These are phyloP conservation scores for Meda fulgida DNA, from an alignment of 2,797 vertebrate genomes.

Conservation along the genomic window DNA sequence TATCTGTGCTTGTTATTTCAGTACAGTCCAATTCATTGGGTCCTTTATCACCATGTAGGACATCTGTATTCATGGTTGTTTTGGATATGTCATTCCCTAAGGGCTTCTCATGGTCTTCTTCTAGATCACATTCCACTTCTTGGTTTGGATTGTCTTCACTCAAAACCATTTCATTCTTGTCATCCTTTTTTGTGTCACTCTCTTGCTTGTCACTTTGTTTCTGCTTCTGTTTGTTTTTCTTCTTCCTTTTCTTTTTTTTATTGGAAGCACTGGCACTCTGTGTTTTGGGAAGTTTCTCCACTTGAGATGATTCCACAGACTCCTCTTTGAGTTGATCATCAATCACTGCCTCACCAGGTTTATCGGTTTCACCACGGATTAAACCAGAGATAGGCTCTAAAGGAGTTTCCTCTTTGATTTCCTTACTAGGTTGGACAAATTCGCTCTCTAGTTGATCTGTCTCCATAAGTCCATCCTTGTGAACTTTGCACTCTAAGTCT, in stretches of 20 bases:
- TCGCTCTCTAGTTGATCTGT: slow-evolving; percentile 15
- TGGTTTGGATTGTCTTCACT: slow-evolving; percentile 14
- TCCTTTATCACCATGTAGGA: neutral
- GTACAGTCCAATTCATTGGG: neutral
- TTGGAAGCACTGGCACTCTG: slow-evolving; percentile 60
- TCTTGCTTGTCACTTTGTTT: slow-evolving; percentile 43
- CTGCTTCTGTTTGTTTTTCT: slow-evolving; percentile 73
- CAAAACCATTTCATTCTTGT: slow-evolving; percentile 31
- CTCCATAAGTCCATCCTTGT: neutral
- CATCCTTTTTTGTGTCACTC: slow-evolving; percentile 15
- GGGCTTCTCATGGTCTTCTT: neutral
- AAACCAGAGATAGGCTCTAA: neutral
- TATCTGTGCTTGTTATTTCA: slow-evolving; percentile 9
- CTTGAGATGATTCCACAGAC: slow-evolving; percentile 17
- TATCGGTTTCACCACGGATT: slow-evolving; percentile 9
- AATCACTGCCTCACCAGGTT: slow-evolving; percentile 5
- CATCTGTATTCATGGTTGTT: slow-evolving; percentile 16
- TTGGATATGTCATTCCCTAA: slow-evolving; percentile 33
- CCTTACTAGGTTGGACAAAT: slow-evolving; percentile 35
- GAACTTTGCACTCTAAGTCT: slow-evolving; percentile 10
- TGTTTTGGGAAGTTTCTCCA: slow-evolving; percentile 40
- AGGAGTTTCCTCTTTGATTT: slow-evolving; percentile 16
- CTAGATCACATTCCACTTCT: neutral
- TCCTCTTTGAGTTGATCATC: slow-evolving; percentile 38
- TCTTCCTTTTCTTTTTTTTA: slow-evolving; percentile 79